Base-by-base conservation (phyloP, 2,113 vertebrate genomes). In the Ramphastos sulfuratus region DNA sequence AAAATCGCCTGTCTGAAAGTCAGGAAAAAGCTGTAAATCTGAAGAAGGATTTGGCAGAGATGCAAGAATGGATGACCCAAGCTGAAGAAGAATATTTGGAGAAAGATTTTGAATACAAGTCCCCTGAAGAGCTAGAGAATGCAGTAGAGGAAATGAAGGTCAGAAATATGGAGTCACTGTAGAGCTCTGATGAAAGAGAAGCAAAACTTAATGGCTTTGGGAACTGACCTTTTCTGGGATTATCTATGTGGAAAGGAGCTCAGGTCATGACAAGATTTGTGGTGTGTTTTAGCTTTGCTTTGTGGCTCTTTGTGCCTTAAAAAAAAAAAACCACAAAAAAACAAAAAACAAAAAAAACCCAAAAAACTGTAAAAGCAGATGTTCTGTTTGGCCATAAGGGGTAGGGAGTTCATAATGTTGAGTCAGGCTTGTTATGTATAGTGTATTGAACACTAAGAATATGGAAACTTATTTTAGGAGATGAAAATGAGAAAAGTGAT, bases 71-170 rank as follows among this genome's bases (percentile, higher is more conserved):
- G 99, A 99, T 99, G 98, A 89, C 97, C 13, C 99, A 99, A 96
- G 99, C 98, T 12, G 99, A 99, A 74, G 99, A 99, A 84, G 99
- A 99, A 54, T 99, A 99, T 95, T 98, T 99, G 80, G 99, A 99
- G 98, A 98, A 98, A 83, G 99, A 99, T 97, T 99, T 99, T 93
- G 99, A 99, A 76, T 99, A 99, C 95, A 99, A 99, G 97, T 98
- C 98, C 79, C 99, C 99, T 2, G 99, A 99, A 97, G 99, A 99
- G 69, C 97, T 99, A 35, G 98, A 99, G 94, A 98, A 96, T 30
- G 98, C 99, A 0, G 98, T 99, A 94, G 98, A 99, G 25, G 99
- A 99, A 95, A 99, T 99, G 99, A 99, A 99, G 98, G 99, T 99
- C 87, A 92, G 97, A 25, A 58, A 17, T 30, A 69, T 14, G 28